Conservation (phyloP, 2,113 vertebrate species). For the Plestiodon gilberti region DNA sequence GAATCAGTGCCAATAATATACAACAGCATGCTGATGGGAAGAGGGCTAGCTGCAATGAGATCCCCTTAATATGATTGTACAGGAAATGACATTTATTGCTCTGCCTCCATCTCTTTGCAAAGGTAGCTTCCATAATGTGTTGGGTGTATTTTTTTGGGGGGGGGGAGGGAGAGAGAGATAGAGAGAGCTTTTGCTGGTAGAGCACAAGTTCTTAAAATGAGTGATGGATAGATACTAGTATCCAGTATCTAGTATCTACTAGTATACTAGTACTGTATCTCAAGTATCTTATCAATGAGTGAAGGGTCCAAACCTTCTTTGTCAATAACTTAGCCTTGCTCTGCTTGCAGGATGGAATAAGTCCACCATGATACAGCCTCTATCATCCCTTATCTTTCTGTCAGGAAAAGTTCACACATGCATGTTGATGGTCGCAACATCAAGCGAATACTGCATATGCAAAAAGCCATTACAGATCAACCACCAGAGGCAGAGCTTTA, state of each 20-base stretch:
- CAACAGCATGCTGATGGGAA: neutral
- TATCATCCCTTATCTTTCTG: neutral
- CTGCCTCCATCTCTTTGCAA: neutral
- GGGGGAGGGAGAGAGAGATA: neutral
- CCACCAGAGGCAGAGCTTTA: neutral
- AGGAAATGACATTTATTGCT: neutral
- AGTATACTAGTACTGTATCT: neutral
- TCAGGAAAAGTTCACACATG: neutral
- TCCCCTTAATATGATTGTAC: neutral
- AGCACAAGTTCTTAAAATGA: neutral
- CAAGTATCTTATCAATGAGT: neutral
- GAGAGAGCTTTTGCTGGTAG: neutral
- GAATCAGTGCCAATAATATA: neutral
- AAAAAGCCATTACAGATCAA: neutral
- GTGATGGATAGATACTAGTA: too few relatives aligned
- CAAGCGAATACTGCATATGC: neutral
- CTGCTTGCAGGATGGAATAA: neutral
- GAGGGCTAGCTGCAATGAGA: neutral
- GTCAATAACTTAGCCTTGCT: neutral
- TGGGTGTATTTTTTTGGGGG: neutral
- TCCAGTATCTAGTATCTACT: too few relatives aligned
- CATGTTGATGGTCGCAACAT: neutral
- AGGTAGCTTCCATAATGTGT: neutral
- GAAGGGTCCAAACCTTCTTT: neutral
- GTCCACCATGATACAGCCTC: neutral